Conservation (phyloP, 2,888 invertebrate species). For the Tachystola acroxantha region DNA sequence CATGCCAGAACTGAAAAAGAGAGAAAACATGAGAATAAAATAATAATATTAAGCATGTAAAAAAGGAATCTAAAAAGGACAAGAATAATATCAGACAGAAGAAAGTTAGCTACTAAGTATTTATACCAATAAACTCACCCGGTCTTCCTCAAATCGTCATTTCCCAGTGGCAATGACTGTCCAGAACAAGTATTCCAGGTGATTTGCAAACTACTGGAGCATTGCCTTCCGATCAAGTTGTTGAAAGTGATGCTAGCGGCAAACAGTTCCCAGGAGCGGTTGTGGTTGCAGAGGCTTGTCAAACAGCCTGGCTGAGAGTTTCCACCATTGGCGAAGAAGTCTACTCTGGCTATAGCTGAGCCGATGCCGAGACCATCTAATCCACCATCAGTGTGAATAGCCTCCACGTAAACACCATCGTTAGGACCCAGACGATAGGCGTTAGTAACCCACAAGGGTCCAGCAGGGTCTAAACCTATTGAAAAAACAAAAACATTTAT, state of each 20-base stretch:
- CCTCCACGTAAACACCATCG: slow-evolving; percentile 57
- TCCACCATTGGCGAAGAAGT: slow-evolving; percentile 80
- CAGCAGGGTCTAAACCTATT: slow-evolving; percentile 55
- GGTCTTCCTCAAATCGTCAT: slow-evolving; percentile 35
- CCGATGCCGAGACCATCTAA: slow-evolving; percentile 64
- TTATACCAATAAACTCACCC: slow-evolving; percentile 47
- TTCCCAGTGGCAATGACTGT: slow-evolving; percentile 36
- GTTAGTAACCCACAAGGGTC: slow-evolving; percentile 46
- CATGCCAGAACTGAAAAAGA: slow-evolving; percentile 34
- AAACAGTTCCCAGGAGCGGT: slow-evolving; percentile 53
- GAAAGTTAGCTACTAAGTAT: too few relatives aligned
- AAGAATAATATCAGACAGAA: too few relatives aligned
- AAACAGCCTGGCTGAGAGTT: slow-evolving; percentile 51
- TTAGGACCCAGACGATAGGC: slow-evolving; percentile 27
- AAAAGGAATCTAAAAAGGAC: background rate
- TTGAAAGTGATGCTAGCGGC: slow-evolving; percentile 44
- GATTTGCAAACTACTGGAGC: slow-evolving; percentile 36
- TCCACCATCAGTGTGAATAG: slow-evolving; percentile 65
- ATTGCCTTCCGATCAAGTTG: slow-evolving; percentile 41
- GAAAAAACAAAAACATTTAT: slow-evolving; percentile 3
- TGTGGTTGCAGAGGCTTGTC: slow-evolving; percentile 45
- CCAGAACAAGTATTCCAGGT: slow-evolving; percentile 42
- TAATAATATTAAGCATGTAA: too few relatives aligned
- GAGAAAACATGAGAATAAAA: too few relatives aligned
- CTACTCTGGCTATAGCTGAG: slow-evolving; percentile 64